These are phyloP conservation scores for Sylvia borin DNA, from an alignment of 2,797 vertebrate species.

Conservation along the genomic window DNA sequence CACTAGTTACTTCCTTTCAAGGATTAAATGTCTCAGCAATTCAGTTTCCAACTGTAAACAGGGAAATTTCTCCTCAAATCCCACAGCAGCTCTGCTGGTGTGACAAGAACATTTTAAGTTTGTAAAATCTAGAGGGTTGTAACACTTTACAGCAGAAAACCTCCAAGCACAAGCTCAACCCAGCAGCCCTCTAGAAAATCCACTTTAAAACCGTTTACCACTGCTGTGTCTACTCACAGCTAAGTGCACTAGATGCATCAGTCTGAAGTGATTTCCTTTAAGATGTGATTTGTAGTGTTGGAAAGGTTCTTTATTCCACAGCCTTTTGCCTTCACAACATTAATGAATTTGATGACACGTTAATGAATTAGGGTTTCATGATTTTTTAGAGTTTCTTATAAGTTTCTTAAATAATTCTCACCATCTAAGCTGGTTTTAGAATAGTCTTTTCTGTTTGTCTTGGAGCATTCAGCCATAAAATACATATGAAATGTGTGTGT, in stretches of 20 bases:
- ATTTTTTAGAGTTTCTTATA: neutral
- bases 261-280: constrained; percentile 3
- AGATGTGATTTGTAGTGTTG: neutral
- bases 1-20: constrained; percentile 57
- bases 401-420: neutral
- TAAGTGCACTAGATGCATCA: neutral
- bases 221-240: neutral
- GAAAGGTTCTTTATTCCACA: neutral
- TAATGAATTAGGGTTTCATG: neutral
- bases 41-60: constrained; percentile 6
- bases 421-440: neutral
- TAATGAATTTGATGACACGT: neutral
- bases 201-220: neutral
- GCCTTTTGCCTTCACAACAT: neutral
- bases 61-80: neutral
- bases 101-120: neutral
- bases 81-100: neutral
- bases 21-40: constrained; percentile 39
- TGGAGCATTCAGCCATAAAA: neutral
- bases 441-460: neutral
- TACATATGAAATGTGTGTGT: neutral
- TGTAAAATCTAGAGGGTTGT: neutral
- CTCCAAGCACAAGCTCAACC: neutral
- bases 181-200: neutral
- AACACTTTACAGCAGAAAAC: neutral